Evolutionary conservation across 2,113 vertebrate species (phyloP), one percentile per base, ranked within the genome.

Genomic region (Oryzias woworae): DNA sequence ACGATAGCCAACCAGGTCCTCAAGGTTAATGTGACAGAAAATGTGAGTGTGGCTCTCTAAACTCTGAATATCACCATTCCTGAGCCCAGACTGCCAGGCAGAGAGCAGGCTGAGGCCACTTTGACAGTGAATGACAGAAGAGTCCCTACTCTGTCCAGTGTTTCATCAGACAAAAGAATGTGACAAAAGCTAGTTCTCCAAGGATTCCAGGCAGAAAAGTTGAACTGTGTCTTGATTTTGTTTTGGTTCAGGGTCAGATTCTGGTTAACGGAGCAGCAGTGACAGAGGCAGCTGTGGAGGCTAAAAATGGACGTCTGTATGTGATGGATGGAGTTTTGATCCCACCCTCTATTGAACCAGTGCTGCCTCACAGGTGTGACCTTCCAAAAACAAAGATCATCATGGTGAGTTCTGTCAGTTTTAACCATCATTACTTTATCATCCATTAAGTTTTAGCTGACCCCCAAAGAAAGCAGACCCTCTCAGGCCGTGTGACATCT

Each of bases 361-460:
- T 98, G 70, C 88, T 98, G 50, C 96, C 96, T 6, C 93, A 94
- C 24, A 81, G 92, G 53, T 99, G 96, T 81, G 94, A 98, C 0
- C 47, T 90, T 48, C 88, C 52, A 0, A 84, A 83, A 77, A 89
- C 7, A 52, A 85, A 89, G 26, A 15, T 86, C 15, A 22, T 75
- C 69, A 64, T 57, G 93, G 96, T 97, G 90, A 75, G 66, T 23
- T 10, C 36, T 41, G 47, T 48, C 47, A 12, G 44, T 46, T 16
- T 17, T 16, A 12, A 12, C 36, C 36, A 36, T 36, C 10, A 12
- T 8, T 7, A 10, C 31, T 8, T 7, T 10, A 7, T 36, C 31
- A 36, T 36, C 31, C 31, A 10, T 28, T 5, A 28, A 28, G 26
- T 5, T 28, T 28, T 28, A 28, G 26, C 26, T 4, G 26, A 28